Evolutionary conservation across 2,888 invertebrate species (phyloP), one percentile per base, ranked within the genome.

Genomic region (Cataglyphis livida): DNA sequence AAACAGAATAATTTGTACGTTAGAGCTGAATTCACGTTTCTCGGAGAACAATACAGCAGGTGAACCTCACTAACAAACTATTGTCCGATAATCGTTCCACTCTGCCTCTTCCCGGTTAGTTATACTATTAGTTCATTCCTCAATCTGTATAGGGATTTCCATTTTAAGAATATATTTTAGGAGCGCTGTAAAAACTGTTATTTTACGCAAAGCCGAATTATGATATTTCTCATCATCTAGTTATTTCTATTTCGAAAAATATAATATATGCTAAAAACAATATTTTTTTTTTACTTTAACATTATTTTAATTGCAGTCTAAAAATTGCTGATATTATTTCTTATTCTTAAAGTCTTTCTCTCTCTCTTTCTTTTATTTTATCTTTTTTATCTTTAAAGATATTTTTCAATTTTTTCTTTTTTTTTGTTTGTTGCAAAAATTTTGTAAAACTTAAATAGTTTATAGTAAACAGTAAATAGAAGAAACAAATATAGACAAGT

Each of bases 61-160:
- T 93, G 93, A 94, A 94, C 93, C 91, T 92, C 91, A 93, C 94
- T 94, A 94, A 94, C 94, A 94, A 94, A 94, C 94, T 94, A 94
- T 94, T 94, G 94, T 94, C 92, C 93, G 93, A 92, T 94, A 94
- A 94, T 94, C 90, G 94, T 93, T 91, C 83, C 61, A 90, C 84
- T 89, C 86, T 84, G 82, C 79, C 85, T 87, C 89, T 78, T 85
- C 82, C 85, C 85, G 84, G 65, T 70, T 86, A 85, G 57, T 85
- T 70, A 65, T 57, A 62, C 82, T 64, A 75, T 81, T 75, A 82
- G 81, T 89, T 83, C 82, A 81, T 74, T 78, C 82, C 83, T 81
- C 57, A 57, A 74, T n/a, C 85, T 44, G 74, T 62, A 48, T 74
- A 32, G 32, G 15, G 64, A 12, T 59, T 73, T 15, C 21, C 9